Evolutionary conservation across 2,888 invertebrate genomes (phyloP).

Genomic region (Leptura quadrifasciata): DNA sequence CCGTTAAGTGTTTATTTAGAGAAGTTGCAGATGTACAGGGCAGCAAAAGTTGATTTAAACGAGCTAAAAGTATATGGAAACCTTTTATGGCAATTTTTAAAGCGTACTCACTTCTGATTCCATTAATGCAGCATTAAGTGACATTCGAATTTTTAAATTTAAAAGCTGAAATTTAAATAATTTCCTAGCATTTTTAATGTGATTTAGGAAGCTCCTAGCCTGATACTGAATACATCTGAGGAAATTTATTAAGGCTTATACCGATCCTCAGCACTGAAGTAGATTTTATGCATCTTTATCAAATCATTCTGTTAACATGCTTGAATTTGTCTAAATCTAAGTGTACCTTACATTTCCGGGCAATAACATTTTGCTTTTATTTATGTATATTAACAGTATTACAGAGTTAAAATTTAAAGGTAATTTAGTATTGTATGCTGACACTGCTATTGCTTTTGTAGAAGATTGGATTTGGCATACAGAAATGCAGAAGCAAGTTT

Average conservation of each 20-base stretch:
- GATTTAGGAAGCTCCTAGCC: neutral
- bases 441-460: too few relatives aligned
- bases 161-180: constrained; percentile 60
- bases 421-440: too few relatives aligned
- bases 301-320: too few relatives aligned
- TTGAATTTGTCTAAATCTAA: too few relatives aligned
- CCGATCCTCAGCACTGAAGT: too few relatives aligned
- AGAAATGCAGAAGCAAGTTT: too few relatives aligned
- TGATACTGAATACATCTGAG: neutral
- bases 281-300: too few relatives aligned
- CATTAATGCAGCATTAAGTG: constrained; percentile 59
- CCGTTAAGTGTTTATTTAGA: constrained; percentile 49
- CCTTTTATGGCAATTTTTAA: constrained; percentile 32
- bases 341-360: neutral
- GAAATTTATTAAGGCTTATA: neutral
- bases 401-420: too few relatives aligned
- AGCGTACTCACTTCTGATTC: constrained; percentile 48
- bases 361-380: too few relatives aligned
- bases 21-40: constrained; percentile 39
- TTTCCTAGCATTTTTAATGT: constrained; percentile 33
- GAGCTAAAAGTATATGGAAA: constrained; percentile 22
- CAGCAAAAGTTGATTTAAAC: constrained; percentile 35
- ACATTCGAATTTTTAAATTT: constrained; percentile 55
- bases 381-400: too few relatives aligned
- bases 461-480: too few relatives aligned